Evolutionary conservation across 2,113 vertebrate genomes (phyloP), one percentile per base, ranked within the genome.

Genomic region (Chelonoidis abingdonii): DNA sequence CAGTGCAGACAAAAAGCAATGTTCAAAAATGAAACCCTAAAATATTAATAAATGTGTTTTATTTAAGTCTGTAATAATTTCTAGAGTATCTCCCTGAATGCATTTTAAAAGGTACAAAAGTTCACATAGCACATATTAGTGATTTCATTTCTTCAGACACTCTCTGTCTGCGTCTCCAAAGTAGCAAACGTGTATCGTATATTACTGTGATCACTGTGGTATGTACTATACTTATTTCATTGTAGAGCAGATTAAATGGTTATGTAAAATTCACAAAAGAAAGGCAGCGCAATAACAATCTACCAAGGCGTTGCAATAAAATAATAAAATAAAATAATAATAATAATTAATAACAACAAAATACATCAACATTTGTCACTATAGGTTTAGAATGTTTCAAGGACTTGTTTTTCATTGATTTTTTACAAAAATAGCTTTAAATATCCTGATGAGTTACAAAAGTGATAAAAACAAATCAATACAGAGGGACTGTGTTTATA

Each of bases 351-450:
- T 22, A 54, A 54, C 21, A 54, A 54, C 52, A 83, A 69, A 83
- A 2, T 49, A 83, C 38, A 78, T 84, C 25, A 25, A 89, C 8
- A 47, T 47, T 86, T 82, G 83, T 8, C 8, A 52, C 41, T 53
- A 35, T 41, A 31, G 35, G 59, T 97, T 97, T 96, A 72, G 94
- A 89, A 65, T 88, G n/a, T 89, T 95, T 94, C 65, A 80, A 62
- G 44, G 27, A 19, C 8, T 96, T 56, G 49, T 69, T 88, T 86
- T 84, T 50, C 83, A 11, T 81, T 90, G 31, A 81, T 85, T 83
- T 84, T 24, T 92, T 89, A 95, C 75, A 93, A 96, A 96, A 96
- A 21, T 94, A 87, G 62, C 14, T 54, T 59, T 62, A 84, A 57
- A 2, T 81, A 2, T 86, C 59, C 4, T 5, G 52, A 44, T 69